phyloP scores from a whole-genome alignment of 1,140 invertebrate species.

The Babylonia areolata region DNA sequence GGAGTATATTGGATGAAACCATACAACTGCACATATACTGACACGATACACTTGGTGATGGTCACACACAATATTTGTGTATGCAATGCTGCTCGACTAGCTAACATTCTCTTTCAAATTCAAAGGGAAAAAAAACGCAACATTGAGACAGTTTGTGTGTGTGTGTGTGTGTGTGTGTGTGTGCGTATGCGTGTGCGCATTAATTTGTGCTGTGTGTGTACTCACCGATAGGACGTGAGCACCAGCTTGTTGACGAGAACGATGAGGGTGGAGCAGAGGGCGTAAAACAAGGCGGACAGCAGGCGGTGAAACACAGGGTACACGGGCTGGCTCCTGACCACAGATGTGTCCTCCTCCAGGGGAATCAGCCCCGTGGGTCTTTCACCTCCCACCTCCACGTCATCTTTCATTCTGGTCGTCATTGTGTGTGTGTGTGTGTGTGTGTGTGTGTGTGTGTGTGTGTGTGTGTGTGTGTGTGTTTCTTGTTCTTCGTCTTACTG shows the following conservation, averaged over 20 bases:
- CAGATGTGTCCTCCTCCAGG: neutral
- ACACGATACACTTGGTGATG: too few species aligned
- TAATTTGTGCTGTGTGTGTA: conserved; percentile 21
- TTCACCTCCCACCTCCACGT: neutral
- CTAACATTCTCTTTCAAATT: too few species aligned
- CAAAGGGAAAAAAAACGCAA: too few species aligned
- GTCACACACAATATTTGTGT: too few species aligned
- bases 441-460: neutral
- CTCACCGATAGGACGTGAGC: conserved; percentile 85
- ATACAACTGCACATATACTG: too few species aligned
- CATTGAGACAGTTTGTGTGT: too few species aligned
- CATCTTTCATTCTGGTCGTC: neutral
- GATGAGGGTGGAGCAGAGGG: conserved; percentile 92
- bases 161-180: too few species aligned
- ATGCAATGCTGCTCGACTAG: too few species aligned
- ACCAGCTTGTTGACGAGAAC: conserved; percentile 98
- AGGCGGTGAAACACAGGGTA: conserved; percentile 55
- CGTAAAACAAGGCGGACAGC: conserved; percentile 89
- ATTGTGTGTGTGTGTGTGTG: neutral
- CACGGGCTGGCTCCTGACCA: neutral
- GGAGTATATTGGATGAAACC: too few species aligned
- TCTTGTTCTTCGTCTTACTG: neutral
- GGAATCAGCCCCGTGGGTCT: neutral
- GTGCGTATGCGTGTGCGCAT: too few species aligned
- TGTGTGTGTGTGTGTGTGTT: neutral